Evolutionary conservation across 2,113 vertebrate species (phyloP).

Genomic region (Bothrops jararaca): DNA sequence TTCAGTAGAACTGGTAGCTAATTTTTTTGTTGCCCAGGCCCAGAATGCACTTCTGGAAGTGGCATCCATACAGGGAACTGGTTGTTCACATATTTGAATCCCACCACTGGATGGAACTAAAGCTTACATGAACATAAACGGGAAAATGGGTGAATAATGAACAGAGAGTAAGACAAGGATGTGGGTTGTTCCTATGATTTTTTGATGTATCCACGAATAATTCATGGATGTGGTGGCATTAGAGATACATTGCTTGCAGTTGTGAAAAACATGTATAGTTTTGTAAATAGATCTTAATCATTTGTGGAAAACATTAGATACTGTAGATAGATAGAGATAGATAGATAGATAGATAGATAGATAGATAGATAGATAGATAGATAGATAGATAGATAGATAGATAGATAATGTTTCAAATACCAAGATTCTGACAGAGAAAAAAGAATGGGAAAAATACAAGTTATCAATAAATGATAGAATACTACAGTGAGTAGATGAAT

Average conservation of each 20-base stretch:
- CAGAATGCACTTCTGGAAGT: too few species aligned
- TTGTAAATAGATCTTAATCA: not conserved
- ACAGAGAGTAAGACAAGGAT: not conserved
- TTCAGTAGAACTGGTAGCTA: too few species aligned
- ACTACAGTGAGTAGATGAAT: not conserved
- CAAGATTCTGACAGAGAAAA: not conserved
- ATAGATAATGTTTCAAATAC: not conserved
- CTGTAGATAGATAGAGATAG: not conserved
- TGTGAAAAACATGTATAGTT: not conserved
- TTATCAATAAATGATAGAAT: not conserved
- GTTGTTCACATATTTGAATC: too few species aligned
- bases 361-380: not conserved
- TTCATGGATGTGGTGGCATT: not conserved
- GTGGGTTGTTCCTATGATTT: not conserved
- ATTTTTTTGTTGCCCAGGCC: too few species aligned
- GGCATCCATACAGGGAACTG: too few species aligned
- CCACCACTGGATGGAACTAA: not conserved
- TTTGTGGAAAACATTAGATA: not conserved
- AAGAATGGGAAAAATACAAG: not conserved
- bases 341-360: too few species aligned
- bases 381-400: not conserved
- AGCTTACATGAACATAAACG: not conserved
- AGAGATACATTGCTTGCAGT: not conserved
- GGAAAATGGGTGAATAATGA: not conserved
- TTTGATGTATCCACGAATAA: not conserved